phyloP scores from a whole-genome alignment of 2,113 vertebrate genomes.

The Circaetus gallicus region DNA sequence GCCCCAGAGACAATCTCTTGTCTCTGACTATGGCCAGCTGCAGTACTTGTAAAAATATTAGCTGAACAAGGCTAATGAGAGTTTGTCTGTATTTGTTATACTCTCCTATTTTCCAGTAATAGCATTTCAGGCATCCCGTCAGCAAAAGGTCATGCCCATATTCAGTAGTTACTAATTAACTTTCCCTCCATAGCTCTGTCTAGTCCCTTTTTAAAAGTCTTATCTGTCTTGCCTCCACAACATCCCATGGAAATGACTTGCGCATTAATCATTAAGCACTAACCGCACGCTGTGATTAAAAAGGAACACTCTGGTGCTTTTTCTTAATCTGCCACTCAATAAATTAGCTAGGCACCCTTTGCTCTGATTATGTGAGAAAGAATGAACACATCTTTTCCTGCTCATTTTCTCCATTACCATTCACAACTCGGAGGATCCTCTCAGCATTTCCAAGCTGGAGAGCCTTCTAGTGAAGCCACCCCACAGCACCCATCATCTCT shows the following conservation, averaged over 20 bases:
- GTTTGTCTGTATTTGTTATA: not conserved
- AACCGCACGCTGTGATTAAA: not conserved
- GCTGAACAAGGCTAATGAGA: not conserved
- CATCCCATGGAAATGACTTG: constrained; percentile 5
- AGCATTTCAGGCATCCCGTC: not conserved
- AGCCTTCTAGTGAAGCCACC: not conserved
- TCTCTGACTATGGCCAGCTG: not conserved
- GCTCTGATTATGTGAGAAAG: not conserved
- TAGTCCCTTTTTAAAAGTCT: not conserved
- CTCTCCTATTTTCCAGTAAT: not conserved
- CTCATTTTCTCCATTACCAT: not conserved
- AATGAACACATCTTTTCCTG: not conserved
- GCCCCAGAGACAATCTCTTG: not conserved
- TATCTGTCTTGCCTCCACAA: not conserved
- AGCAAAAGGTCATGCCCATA: not conserved
- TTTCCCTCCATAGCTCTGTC: not conserved
- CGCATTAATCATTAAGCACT: not conserved
- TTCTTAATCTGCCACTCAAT: not conserved
- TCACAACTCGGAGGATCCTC: not conserved
- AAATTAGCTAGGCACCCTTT: not conserved
- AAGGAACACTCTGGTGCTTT: not conserved
- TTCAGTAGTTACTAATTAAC: not conserved
- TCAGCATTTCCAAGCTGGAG: not conserved
- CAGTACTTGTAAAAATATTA: not conserved
- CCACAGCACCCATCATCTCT: not conserved